These are phyloP conservation scores for Drosophila anomelani DNA, from an alignment of 2,888 invertebrate genomes.

Conservation along the genomic window DNA sequence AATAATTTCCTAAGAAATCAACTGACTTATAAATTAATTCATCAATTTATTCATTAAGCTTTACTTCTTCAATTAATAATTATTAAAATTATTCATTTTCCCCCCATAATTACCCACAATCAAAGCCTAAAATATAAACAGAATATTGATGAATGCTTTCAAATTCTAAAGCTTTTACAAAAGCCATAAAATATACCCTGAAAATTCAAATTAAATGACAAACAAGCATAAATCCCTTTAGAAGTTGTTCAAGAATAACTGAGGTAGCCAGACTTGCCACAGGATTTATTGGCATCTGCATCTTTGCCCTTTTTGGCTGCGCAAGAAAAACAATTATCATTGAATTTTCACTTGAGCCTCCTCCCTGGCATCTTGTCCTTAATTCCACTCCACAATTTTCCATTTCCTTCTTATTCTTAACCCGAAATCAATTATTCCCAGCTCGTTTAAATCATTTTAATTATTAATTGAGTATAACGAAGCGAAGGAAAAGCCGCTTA, in stretches of 20 bases:
- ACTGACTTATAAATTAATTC: not conserved
- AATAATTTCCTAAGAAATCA: not conserved
- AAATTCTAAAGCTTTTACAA: not conserved
- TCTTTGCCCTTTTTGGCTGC: slow-evolving; percentile 1
- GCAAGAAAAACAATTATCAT: slow-evolving; percentile 34
- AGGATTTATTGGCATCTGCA: slow-evolving; percentile 6
- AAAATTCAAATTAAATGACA: slow-evolving; percentile 2
- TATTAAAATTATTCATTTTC: not conserved
- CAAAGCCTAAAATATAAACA: not conserved
- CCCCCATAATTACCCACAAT: not conserved
- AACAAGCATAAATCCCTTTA: not conserved
- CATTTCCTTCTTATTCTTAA: slow-evolving; percentile 14
- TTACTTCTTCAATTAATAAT: not conserved
- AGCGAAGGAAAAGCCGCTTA: slow-evolving; percentile 47
- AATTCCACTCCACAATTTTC: not conserved
- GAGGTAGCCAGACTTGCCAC: not conserved
- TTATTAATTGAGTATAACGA: slow-evolving; percentile 54
- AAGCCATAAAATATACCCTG: not conserved
- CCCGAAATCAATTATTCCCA: slow-evolving; percentile 47
- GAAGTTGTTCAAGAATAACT: slow-evolving; percentile 6
- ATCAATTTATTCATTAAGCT: too few species aligned
- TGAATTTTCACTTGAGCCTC: slow-evolving; percentile 11
- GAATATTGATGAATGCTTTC: not conserved
- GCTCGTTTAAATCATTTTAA: slow-evolving; percentile 51
- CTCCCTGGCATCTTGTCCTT: not conserved